Evolutionary conservation across 2,888 invertebrate genomes (phyloP), one percentile per base, ranked within the genome.

Genomic region (Diarsia dahlii): DNA sequence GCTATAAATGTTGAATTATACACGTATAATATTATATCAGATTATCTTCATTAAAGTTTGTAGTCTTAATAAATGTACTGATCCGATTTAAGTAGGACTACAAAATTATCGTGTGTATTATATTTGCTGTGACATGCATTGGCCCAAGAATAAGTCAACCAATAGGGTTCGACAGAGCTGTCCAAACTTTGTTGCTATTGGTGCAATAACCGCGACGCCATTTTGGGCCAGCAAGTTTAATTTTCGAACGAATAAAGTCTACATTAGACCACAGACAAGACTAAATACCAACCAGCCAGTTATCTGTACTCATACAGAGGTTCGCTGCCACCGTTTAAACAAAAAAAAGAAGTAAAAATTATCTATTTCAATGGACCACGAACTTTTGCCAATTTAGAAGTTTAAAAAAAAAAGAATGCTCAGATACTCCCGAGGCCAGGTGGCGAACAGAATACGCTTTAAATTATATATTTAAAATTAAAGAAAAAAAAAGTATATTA

Each of bases 361-460:
- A 75, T 85, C 80, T 82, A 76, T 82, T 76, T 80, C 81, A 82
- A 86, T 71, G 89, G 88, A 88, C 89, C 89, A 87, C 77, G 62
- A 84, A 84, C 74, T 74, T 76, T 82, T 87, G 87, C 87, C 88
- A 85, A 88, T 78, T 89, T 87, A 87, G 84, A 82, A 86, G 78
- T 81, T 56, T 74, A 81, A 86, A 88, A 87, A 84, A 78, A 85
- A 86, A 78, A 28, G 15, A 81, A 79, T 84, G 88, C 89, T 88
- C 88, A 89, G 88, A 88, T 89, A 91, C 87, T 91, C 87, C 90
- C 92, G 90, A 92, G 95, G 95, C 95, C 39, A 39, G 39, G 39
- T 39, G 93, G 95, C 89, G 87, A 88, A 90, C 88, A 89, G 88
- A 91, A 94, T 94, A 95, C 94, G 95, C 95, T 93, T 92, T 93